A percentile compares a stretch with the other conserved stretches of the same genome.
phyloP scores from a whole-genome alignment of 2,888 invertebrate genomes.

The Poecilobothrus nobilitatus region DNA sequence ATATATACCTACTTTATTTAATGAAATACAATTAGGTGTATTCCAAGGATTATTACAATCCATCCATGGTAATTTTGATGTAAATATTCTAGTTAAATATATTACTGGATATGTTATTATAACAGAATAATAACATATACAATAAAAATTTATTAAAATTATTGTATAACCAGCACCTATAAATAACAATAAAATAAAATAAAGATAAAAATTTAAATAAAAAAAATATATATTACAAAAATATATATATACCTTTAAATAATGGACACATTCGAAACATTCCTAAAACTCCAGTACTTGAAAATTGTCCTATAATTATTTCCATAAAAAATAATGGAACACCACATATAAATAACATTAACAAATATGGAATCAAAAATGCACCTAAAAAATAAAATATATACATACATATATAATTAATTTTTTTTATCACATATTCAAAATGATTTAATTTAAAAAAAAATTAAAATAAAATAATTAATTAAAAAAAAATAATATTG shows the following conservation, averaged over 20 bases:
- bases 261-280: constrained; percentile 73
- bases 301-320: constrained; percentile 76
- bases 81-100: constrained; percentile 62
- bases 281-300: constrained; percentile 71
- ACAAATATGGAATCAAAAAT: constrained; percentile 75
- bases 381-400: constrained; percentile 45
- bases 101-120: constrained; percentile 77
- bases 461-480: too few species aligned
- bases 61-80: constrained; percentile 63
- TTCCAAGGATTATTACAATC: constrained; percentile 77
- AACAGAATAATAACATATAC: constrained; percentile 75
- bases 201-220: not conserved
- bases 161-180: constrained; percentile 80
- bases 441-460: too few species aligned
- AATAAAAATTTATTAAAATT: constrained; percentile 69
- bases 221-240: not conserved
- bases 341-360: constrained; percentile 73
- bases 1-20: constrained; percentile 25
- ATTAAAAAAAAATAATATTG: too few species aligned
- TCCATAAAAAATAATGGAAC: constrained; percentile 85
- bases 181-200: constrained; percentile 23
- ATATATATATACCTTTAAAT: constrained; percentile 65
- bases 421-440: too few species aligned
- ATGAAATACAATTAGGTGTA: constrained; percentile 57
- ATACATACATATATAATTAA: not conserved